These are phyloP conservation scores for Gila orcuttii DNA, from an alignment of 2,113 vertebrate species.

Conservation along the genomic window DNA sequence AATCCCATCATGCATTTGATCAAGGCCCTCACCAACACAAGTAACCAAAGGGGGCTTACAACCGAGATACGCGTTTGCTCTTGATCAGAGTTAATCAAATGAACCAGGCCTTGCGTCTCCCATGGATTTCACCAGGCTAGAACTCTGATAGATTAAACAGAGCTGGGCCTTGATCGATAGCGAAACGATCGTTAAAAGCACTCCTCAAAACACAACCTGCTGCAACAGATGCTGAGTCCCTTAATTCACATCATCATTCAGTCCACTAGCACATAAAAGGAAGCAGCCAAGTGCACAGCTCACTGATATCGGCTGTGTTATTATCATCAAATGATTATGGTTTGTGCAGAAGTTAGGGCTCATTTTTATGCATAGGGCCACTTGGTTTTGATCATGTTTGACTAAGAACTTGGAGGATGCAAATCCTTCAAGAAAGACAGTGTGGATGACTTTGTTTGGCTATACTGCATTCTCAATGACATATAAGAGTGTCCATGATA, in stretches of 20 bases:
- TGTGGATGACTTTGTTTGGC: not conserved
- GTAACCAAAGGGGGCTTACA: not conserved
- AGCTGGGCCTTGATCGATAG: conserved; percentile 64
- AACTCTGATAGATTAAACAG: conserved; percentile 69
- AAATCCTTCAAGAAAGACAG: not conserved
- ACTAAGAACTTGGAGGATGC: not conserved
- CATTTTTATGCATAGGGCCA: conserved; percentile 17
- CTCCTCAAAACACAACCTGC: conserved; percentile 56
- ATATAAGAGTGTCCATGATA: not conserved
- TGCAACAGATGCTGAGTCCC: conserved; percentile 62
- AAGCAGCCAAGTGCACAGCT: conserved; percentile 49
- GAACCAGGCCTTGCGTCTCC: conserved; percentile 52
- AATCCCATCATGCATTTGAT: conserved; percentile 55
- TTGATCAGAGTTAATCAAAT: conserved; percentile 57
- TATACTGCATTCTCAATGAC: not conserved
- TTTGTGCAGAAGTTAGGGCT: conserved; percentile 46
- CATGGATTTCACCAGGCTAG: conserved; percentile 45
- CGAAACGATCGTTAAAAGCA: conserved; percentile 62
- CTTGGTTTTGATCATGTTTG: not conserved
- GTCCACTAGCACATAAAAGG: conserved; percentile 40
- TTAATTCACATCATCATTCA: conserved; percentile 60
- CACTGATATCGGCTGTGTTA: conserved; percentile 48
- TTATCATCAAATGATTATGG: conserved; percentile 53
- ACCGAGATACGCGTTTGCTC: conserved; percentile 31
- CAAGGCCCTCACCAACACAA: not conserved